A percentile compares a stretch with the other conserved stretches of the same genome.
phyloP scores from a whole-genome alignment of 1,140 invertebrate genomes.

The Holotrichia oblita region DNA sequence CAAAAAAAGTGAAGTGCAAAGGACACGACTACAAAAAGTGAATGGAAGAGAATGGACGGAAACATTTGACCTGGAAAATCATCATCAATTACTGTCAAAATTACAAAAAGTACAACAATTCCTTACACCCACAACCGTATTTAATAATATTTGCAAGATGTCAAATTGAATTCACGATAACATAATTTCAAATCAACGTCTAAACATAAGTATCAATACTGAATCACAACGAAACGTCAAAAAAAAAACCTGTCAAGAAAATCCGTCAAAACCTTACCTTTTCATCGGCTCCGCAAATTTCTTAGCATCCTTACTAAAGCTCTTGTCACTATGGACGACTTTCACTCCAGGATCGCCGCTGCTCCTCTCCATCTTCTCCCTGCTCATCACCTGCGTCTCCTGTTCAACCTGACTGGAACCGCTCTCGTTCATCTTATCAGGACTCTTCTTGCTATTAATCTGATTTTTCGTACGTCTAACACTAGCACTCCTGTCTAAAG shows the following conservation, averaged over 20 bases:
- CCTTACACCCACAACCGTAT: no score
- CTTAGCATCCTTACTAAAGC: neutral
- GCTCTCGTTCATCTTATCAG: slow-evolving; percentile 12
- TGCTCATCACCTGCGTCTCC: neutral
- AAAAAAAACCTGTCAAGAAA: neutral
- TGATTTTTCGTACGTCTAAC: slow-evolving; percentile 48
- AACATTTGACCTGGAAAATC: no score
- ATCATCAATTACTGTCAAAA: no score
- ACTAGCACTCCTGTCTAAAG: slow-evolving; percentile 48
- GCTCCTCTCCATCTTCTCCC: slow-evolving; percentile 18
- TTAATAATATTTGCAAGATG: no score
- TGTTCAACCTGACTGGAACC: neutral
- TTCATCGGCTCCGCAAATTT: slow-evolving; percentile 42
- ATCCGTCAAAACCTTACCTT: slow-evolving; percentile 45
- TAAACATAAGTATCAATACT: no score
- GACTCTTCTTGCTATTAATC: slow-evolving; percentile 43
- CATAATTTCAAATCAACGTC: no score
- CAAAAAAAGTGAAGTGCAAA: no score
- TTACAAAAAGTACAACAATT: no score
- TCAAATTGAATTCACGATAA: no score
- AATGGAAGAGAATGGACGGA: no score
- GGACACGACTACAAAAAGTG: no score
- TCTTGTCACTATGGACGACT: slow-evolving; percentile 5
- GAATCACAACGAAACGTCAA: no score
- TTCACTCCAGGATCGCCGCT: neutral